Evolutionary conservation across 2,797 vertebrate species (phyloP), one percentile per base, ranked within the genome.

Genomic region (Gymnopithys bicolor): DNA sequence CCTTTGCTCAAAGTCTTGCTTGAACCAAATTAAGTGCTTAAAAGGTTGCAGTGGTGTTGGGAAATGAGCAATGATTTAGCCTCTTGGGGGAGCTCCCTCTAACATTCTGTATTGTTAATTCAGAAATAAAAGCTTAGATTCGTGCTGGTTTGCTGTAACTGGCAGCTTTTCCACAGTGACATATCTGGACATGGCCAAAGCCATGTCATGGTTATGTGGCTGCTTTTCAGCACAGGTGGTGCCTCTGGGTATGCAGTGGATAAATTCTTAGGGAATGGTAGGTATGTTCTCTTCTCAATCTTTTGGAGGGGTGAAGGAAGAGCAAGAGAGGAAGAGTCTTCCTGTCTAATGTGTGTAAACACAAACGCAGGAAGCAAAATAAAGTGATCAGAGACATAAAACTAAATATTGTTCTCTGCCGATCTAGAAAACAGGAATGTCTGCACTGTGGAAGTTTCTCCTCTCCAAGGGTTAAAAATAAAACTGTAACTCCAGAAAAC

Each of bases 111-210:
- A 11, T 41, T 6, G 4, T 30, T 74, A 25, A 33, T 46, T 83
- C 7, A 21, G 41, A 56, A 80, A 48, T 23, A 30, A 53, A 32
- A 64, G 43, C 41, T 78, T 52, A 22, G 67, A 30, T 64, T 75
- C 5, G 0, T 19, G 13, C 27, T 23, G n/a, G 6, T 48, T 69
- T 63, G 30, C 59, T 39, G 13, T n/a, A 28, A 21, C 10, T 53
- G 21, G 37, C 71, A 19, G 3, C 45, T 77, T 12, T 67, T 60
- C 23, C 56, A 55, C 1, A 0, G 37, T 48, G 35, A 5, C 28
- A 4, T 0, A 0, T 33, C 41, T 64, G 58, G 19, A 25, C 14
- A 4, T 4, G 27, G 43, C 18, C 27, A 24, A 49, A 69, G 35
- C 64, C 30, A 9, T 2, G 5, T 35, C 12, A 12, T 2, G 3